A percentile compares a stretch with the other conserved stretches of the same genome.
Conservation (phyloP, 2,113 vertebrate genomes). For the Excalfactoria chinensis region DNA sequence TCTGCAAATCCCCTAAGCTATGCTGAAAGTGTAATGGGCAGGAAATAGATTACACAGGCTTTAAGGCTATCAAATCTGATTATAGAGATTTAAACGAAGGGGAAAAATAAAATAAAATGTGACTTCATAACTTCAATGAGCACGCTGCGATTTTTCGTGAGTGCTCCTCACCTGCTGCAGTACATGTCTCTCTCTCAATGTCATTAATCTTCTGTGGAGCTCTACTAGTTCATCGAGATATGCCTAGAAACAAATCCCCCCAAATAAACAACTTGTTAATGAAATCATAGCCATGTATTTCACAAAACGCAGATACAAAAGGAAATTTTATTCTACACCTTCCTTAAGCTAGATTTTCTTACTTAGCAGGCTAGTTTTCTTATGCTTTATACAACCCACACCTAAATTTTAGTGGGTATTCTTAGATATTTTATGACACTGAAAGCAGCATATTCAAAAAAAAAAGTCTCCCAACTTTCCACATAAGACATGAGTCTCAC, state of each 20-base stretch:
- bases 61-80: not conserved
- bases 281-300: not conserved
- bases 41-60: not conserved
- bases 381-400: not conserved
- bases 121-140: not conserved
- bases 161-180: slow-evolving; percentile 91
- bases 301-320: not conserved
- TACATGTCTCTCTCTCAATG: slow-evolving; percentile 92
- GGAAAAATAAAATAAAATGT: not conserved
- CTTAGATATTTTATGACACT: not conserved
- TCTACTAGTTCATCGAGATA: slow-evolving; percentile 97
- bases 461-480: not conserved
- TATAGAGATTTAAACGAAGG: not conserved
- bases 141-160: not conserved
- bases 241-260: slow-evolving; percentile 79
- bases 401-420: not conserved
- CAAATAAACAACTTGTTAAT: slow-evolving; percentile 51
- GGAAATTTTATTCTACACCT: not conserved
- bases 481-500: not conserved
- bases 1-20: not conserved
- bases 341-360: not conserved
- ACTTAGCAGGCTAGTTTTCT: not conserved
- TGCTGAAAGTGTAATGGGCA: not conserved
- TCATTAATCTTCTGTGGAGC: slow-evolving; percentile 97
- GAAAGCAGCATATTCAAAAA: not conserved